phyloP scores from a whole-genome alignment of 2,888 invertebrate species.

The Biston stratarius region DNA sequence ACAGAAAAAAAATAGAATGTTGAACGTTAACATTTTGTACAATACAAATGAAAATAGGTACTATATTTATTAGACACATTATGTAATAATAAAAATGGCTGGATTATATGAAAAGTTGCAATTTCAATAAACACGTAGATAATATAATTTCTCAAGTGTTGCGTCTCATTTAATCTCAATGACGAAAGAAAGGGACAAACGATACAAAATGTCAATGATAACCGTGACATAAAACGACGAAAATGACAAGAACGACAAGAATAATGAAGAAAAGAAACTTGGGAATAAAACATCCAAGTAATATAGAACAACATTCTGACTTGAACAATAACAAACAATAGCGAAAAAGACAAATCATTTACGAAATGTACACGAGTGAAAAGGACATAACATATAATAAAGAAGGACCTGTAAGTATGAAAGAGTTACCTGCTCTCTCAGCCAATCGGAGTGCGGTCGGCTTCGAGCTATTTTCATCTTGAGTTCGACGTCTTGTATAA shows the following conservation, averaged over 20 bases:
- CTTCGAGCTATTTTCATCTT: slow-evolving; percentile 95
- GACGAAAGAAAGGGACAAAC: too few species aligned
- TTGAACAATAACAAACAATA: background rate
- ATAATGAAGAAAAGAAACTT: background rate
- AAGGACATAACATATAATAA: background rate
- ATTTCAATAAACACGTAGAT: background rate
- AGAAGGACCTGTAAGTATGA: background rate
- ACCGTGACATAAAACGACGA: too few species aligned
- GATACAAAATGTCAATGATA: too few species aligned
- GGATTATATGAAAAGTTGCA: too few species aligned
- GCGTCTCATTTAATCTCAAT: too few species aligned
- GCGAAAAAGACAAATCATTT: background rate
- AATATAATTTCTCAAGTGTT: background rate
- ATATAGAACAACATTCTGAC: background rate
- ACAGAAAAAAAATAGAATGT: slow-evolving; percentile 57
- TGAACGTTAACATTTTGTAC: slow-evolving; percentile 22
- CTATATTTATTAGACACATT: background rate
- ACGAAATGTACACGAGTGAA: background rate
- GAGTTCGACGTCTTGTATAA: slow-evolving; percentile 97
- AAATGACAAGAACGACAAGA: too few species aligned
- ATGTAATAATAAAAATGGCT: too few species aligned
- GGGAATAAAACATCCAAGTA: background rate
- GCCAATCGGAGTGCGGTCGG: slow-evolving; percentile 96
- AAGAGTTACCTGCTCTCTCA: slow-evolving; percentile 92
- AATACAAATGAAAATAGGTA: slow-evolving; percentile 1